These are phyloP conservation scores for Smutsia temminckii DNA, from an alignment of 2,797 vertebrate species.

Conservation along the genomic window DNA sequence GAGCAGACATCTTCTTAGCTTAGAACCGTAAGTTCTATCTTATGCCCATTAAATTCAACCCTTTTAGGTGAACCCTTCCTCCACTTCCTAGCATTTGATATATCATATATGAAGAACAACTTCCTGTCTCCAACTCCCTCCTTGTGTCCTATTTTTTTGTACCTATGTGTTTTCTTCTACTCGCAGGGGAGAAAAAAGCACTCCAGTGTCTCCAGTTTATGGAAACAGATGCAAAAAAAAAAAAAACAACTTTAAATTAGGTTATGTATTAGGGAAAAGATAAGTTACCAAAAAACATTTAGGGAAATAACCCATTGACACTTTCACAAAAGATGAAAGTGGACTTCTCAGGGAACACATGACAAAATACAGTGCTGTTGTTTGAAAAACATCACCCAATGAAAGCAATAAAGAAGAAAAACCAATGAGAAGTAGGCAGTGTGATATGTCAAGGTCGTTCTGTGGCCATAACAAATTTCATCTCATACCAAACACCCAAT, in stretches of 20 bases:
- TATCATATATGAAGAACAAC: neutral
- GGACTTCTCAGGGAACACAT: neutral
- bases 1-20: neutral
- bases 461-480: neutral
- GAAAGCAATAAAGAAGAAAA: neutral
- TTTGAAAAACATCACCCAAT: neutral
- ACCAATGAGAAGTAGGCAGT: neutral
- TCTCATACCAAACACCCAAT: neutral
- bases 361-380: neutral
- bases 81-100: neutral
- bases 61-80: neutral
- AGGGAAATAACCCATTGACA: neutral
- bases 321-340: neutral
- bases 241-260: neutral
- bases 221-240: neutral
- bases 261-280: neutral
- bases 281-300: neutral
- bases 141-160: neutral
- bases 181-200: neutral
- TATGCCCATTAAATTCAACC: neutral
- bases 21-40: neutral
- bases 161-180: neutral
- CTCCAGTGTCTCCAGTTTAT: neutral
- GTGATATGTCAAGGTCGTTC: accelerated
- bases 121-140: neutral